Conservation (phyloP, 2,888 invertebrate genomes). For the Scaptomyza tumidula region DNA sequence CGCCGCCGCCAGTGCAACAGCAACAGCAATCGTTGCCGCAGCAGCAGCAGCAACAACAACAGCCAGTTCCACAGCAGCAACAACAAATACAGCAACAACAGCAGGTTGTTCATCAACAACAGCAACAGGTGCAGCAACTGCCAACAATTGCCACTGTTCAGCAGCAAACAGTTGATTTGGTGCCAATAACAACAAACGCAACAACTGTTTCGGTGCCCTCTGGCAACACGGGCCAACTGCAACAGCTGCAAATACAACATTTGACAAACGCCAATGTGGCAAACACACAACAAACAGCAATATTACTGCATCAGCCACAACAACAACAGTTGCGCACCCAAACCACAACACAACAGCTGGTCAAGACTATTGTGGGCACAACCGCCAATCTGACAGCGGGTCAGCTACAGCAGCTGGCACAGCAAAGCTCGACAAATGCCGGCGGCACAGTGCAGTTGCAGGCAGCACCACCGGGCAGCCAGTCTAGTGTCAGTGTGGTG, state of each 20-base stretch:
- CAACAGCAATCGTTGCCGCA: slow-evolving; percentile 60
- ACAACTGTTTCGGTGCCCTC: slow-evolving; percentile 57
- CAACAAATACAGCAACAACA: slow-evolving; percentile 51
- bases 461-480: slow-evolving; percentile 64
- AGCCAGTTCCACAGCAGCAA: slow-evolving; percentile 28
- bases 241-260: slow-evolving; percentile 81
- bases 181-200: slow-evolving; percentile 46
- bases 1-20: slow-evolving; percentile 79
- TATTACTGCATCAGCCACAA: slow-evolving; percentile 73
- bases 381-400: slow-evolving; percentile 83
- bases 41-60: slow-evolving; percentile 52
- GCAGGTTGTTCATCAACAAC: slow-evolving; percentile 55
- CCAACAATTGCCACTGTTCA: slow-evolving; percentile 43
- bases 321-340: slow-evolving; percentile 63
- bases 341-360: slow-evolving; percentile 77
- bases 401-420: slow-evolving; percentile 85
- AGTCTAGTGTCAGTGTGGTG: slow-evolving; percentile 84
- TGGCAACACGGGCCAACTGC: slow-evolving; percentile 62
- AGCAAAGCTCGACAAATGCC: slow-evolving; percentile 65
- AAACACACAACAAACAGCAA: slow-evolving; percentile 73
- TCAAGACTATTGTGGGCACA: slow-evolving; percentile 83
- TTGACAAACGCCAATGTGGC: slow-evolving; percentile 59
- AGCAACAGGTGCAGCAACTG: slow-evolving; percentile 33
- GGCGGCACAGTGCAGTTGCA: slow-evolving; percentile 72
- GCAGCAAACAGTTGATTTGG: slow-evolving; percentile 57